These are phyloP conservation scores for Darevskia nairensis DNA, from an alignment of 2,797 vertebrate species.

Conservation along the genomic window DNA sequence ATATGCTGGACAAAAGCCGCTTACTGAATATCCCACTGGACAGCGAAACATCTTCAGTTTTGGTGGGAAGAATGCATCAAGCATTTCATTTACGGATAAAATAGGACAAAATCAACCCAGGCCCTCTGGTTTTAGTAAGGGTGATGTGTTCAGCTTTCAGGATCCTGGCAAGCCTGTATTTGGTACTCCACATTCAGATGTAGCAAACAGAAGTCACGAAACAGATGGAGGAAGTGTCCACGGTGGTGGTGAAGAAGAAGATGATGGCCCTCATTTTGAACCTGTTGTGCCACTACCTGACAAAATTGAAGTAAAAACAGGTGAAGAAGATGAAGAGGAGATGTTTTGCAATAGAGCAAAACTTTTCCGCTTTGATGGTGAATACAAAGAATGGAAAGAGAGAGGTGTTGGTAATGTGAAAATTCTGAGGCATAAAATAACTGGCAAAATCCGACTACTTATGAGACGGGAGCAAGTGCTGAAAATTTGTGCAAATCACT, in stretches of 20 bases:
- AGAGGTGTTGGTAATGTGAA: slow-evolving; percentile 94
- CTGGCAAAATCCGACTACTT: slow-evolving; percentile 94
- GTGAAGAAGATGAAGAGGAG: slow-evolving; percentile 98
- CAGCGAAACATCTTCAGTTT: slow-evolving; percentile 86
- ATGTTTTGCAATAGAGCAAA: slow-evolving; percentile 97
- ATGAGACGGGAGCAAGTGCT: slow-evolving; percentile 98
- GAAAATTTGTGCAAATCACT: slow-evolving; percentile 99
- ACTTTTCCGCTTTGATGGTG: slow-evolving; percentile 92
- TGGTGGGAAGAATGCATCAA: slow-evolving; percentile 80
- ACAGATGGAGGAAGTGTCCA: slow-evolving; percentile 89
- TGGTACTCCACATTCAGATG: slow-evolving; percentile 70
- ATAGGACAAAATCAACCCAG: slow-evolving; percentile 74
- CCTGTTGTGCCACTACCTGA: slow-evolving; percentile 97
- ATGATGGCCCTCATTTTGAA: slow-evolving; percentile 98
- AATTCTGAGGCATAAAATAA: slow-evolving; percentile 91
- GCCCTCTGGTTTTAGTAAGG: slow-evolving; percentile 79
- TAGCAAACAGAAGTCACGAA: slow-evolving; percentile 81
- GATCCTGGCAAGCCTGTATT: slow-evolving; percentile 79
- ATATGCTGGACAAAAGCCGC: slow-evolving; percentile 76
- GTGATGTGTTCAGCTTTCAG: slow-evolving; percentile 81
- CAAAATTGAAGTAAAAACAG: slow-evolving; percentile 97
- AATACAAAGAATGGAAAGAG: slow-evolving; percentile 98
- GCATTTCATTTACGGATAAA: slow-evolving; percentile 82
- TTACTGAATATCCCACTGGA: slow-evolving; percentile 72
- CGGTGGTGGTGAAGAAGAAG: slow-evolving; percentile 89